Evolutionary conservation across 2,797 vertebrate genomes (phyloP), one percentile per base, ranked within the genome.

Genomic region (Enteromius treurensis): DNA sequence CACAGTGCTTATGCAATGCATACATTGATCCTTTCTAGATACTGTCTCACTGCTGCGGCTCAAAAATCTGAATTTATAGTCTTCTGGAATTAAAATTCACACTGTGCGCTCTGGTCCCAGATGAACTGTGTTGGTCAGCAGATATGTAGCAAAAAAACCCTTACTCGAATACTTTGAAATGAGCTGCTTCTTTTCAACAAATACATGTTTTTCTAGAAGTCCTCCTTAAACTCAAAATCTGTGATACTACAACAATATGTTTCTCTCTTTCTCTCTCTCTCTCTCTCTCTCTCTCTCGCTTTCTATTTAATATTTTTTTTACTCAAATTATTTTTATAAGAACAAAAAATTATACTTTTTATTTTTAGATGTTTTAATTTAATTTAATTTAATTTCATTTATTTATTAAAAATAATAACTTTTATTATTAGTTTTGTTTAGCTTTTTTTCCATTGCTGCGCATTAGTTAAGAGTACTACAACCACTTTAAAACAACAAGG

Each of bases 71-170:
- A 68, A 75, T 85, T 85, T 76, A 77, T 67, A 23, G n/a, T 70
- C 51, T 26, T 80, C 29, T 21, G 6, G 49, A 74, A 81, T 81
- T 75, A 79, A 80, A 42, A 76, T 81, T 76, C 81, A 49, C 73
- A 69, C 29, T 70, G 29, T 62, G 78, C 10, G 37, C 62, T 81
- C 64, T 69, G 40, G 42, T 75, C 78, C 60, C 47, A 60, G 70
- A 81, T 69, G 32, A 75, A 23, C 32, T 65, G 49, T 67, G 71
- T 42, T 53, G 53, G 80, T 81, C 69, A 81, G 55, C 69, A 82
- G 34, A 67, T 75, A 67, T 76, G 80, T 29, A 32, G 45, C 45
- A 76, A 76, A 19, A 67, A 76, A 76, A 4, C 9, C 29, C 26
- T 76, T 67, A 75, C 49, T 68, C 73, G 15, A 76, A 74, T 51